These are phyloP conservation scores for Cottus gobio DNA, from an alignment of 2,113 vertebrate species.

Conservation along the genomic window DNA sequence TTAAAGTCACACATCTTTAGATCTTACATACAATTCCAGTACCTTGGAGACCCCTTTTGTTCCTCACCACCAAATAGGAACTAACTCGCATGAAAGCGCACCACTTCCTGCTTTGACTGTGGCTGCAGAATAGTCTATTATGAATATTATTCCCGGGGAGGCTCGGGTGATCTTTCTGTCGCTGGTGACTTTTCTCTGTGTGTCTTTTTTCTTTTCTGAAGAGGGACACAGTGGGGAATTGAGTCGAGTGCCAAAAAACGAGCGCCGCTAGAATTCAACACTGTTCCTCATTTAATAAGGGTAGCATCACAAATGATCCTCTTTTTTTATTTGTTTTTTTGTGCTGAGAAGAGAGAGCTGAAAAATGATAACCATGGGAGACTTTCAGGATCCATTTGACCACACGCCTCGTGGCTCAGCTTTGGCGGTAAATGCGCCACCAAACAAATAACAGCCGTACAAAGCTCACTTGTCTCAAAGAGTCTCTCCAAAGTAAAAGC, in stretches of 20 bases:
- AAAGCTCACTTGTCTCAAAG: slow-evolving; percentile 5
- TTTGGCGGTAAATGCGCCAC: slow-evolving; percentile 5
- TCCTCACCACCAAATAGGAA: not conserved
- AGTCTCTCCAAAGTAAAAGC: not conserved
- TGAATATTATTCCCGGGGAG: slow-evolving; percentile 7
- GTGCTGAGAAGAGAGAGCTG: not conserved
- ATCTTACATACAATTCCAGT: slow-evolving; percentile 2
- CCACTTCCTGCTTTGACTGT: slow-evolving; percentile 13
- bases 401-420: slow-evolving; percentile 2
- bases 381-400: slow-evolving; percentile 25
- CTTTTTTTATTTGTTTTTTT: not conserved
- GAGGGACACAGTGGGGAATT: slow-evolving; percentile 38
- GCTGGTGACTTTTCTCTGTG: slow-evolving; percentile 38
- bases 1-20: not conserved
- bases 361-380: slow-evolving; percentile 11
- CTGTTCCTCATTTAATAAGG: slow-evolving; percentile 49
- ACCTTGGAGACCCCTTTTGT: not conserved
- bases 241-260: slow-evolving; percentile 40
- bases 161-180: slow-evolving; percentile 4
- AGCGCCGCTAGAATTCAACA: slow-evolving; percentile 57
- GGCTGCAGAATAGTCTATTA: slow-evolving; percentile 7
- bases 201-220: slow-evolving; percentile 24
- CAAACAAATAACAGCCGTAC: slow-evolving; percentile 4
- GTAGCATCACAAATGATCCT: slow-evolving; percentile 17
- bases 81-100: not conserved